Base-by-base conservation (phyloP, 2,888 invertebrate genomes). In the Troides oblongomaculatus region DNA sequence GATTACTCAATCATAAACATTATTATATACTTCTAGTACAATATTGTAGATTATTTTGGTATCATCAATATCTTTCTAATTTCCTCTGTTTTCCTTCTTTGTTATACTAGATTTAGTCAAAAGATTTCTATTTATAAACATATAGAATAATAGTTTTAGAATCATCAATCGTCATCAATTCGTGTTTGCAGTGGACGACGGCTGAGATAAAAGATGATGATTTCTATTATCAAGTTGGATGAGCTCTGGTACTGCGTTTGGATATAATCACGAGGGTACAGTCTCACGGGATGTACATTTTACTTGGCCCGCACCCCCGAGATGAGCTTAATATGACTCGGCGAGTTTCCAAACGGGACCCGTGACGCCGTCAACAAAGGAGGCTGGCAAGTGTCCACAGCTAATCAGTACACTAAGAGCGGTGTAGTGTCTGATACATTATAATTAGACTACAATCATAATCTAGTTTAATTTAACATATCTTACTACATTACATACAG, bases 241-340 rank as follows among this genome's bases (percentile, higher is more conserved):
- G 43, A 53, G 61, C 74, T 77, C 69, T 61, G 18, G 62, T 67
- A 68, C 61, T 69, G 71, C 71, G 72, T 72, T 78, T 76, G 76
- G 77, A 79, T 83, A 85, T 89, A 86, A 87, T 87, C 84, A 83
- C 81, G 77, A 81, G 84, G 84, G 83, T 77, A 74, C 74, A 74
- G 84, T 84, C 88, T 83, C 86, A 72, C 78, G 86, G 82, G 89
- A 84, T 83, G 74, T 78, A 76, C 81, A 79, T 84, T 79, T 81
- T 78, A 80, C 83, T 79, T 64, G 69, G 66, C 75, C 68, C 77
- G 74, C 75, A 81, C 84, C 83, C 83, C 81, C 74, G 79, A 87
- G 90, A 91, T 91, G 90, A 89, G 90, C 77, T 81, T 83, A 83
- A 85, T 88, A 87, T 92, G 91, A 91, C 89, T 89, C 84, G 84